Evolutionary conservation across 2,888 invertebrate species (phyloP).

Genomic region (Saturnia japonica): DNA sequence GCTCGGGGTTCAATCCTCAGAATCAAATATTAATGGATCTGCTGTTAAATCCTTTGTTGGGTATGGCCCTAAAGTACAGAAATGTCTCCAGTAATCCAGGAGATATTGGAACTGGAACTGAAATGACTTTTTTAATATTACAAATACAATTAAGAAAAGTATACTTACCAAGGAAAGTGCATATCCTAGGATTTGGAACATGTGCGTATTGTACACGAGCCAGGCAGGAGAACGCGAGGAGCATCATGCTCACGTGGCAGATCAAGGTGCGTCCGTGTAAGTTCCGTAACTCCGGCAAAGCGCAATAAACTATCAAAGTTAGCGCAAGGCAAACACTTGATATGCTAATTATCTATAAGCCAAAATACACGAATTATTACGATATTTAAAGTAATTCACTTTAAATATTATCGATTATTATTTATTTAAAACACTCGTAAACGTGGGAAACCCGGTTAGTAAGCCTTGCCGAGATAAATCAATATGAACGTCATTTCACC

Average conservation of each 20-base stretch:
- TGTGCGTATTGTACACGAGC: conserved; percentile 77
- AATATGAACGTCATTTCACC: no score
- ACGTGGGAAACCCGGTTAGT: no score
- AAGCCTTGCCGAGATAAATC: no score
- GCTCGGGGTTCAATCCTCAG: no score
- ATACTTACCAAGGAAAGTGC: conserved; percentile 78
- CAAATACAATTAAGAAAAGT: not conserved
- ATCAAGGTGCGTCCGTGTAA: conserved; percentile 88
- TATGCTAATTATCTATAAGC: conserved; percentile 71
- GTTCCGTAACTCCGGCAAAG: conserved; percentile 85
- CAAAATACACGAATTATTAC: conserved; percentile 1
- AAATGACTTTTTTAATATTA: no score
- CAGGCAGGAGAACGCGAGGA: conserved; percentile 84
- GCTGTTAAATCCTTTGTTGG: no score
- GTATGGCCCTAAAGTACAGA: no score
- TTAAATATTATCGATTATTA: not conserved
- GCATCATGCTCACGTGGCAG: conserved; percentile 85
- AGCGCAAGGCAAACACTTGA: conserved; percentile 85
- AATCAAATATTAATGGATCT: no score
- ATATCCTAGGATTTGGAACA: conserved; percentile 62
- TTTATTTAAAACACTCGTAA: not conserved
- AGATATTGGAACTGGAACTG: no score
- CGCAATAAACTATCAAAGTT: conserved; percentile 85
- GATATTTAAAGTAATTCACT: not conserved
- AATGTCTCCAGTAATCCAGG: no score